Conservation (phyloP, 2,113 vertebrate genomes). For the Gallinago media region DNA sequence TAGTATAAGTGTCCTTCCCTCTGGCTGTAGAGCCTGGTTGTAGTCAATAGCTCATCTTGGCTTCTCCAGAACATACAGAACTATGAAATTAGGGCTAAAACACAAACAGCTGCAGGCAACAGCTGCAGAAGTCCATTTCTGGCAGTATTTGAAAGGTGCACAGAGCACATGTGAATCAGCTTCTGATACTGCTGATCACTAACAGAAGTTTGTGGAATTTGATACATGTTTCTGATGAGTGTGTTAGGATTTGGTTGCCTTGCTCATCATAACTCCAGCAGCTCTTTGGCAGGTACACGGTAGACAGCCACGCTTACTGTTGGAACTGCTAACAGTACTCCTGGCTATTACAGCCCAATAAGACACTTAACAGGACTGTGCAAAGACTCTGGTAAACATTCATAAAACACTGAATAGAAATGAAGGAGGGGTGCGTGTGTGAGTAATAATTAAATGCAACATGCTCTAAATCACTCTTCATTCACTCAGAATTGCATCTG, state of each 20-base stretch:
- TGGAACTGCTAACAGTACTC: neutral
- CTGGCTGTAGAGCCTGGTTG: neutral
- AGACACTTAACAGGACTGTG: neutral
- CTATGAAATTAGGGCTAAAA: neutral
- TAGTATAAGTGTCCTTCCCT: neutral
- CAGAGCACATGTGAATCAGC: neutral
- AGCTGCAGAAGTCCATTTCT: neutral
- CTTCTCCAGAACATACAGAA: neutral
- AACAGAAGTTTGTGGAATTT: neutral
- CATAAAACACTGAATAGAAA: neutral
- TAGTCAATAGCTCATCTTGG: neutral
- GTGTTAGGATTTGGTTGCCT: neutral
- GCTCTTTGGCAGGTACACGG: neutral
- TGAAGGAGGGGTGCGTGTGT: too few relatives aligned
- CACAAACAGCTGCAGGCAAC: neutral
- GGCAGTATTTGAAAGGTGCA: neutral
- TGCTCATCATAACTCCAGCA: neutral
- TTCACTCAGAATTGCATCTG: neutral
- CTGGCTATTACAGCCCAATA: neutral
- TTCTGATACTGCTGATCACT: neutral
- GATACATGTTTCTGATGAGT: fast-evolving
- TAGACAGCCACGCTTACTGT: neutral
- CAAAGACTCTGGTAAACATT: neutral
- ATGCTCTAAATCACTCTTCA: neutral
- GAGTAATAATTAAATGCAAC: neutral